phyloP scores from a whole-genome alignment of 37 sponge, comb jelly and placozoan genomes.

The Crambe crambe region DNA sequence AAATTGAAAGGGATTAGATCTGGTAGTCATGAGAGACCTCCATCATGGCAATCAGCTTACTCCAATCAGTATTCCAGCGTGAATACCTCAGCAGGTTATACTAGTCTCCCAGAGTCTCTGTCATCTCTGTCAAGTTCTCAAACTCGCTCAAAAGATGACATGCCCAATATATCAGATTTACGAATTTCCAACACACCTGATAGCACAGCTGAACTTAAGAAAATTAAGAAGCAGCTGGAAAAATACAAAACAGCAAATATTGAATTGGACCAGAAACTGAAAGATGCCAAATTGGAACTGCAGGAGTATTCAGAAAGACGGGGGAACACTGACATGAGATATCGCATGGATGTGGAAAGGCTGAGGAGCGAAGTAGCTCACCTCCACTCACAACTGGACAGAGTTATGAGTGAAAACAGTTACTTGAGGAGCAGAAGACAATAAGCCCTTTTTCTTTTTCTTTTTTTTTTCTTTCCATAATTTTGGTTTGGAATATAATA shows the following conservation, averaged over 20 bases:
- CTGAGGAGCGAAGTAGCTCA: constrained; percentile 13
- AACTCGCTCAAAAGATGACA: not conserved
- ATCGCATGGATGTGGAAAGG: constrained; percentile 21
- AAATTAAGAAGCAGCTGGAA: constrained; percentile 43
- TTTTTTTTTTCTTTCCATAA: not conserved
- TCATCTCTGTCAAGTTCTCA: not conserved
- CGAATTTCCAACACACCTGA: not conserved
- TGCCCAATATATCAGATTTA: not conserved
- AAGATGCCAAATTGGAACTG: constrained; percentile 42
- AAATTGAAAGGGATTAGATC: not conserved
- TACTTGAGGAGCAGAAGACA: constrained; percentile 1
- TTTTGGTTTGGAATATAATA: not conserved
- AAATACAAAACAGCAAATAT: constrained; percentile 38
- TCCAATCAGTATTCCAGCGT: not conserved
- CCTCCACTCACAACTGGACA: constrained; percentile 27
- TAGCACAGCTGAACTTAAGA: constrained; percentile 27
- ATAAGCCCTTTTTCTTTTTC: not conserved
- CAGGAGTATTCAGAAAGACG: constrained; percentile 18
- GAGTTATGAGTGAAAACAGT: constrained; percentile 10
- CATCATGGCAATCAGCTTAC: not conserved
- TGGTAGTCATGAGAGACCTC: not conserved
- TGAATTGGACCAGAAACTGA: constrained; percentile 40
- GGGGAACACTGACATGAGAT: constrained; percentile 9
- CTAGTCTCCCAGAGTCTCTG: not conserved
- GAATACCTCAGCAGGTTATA: not conserved